These are phyloP conservation scores for Brachionus rotundiformis DNA, from an alignment of 1,140 invertebrate genomes.

Conservation along the genomic window DNA sequence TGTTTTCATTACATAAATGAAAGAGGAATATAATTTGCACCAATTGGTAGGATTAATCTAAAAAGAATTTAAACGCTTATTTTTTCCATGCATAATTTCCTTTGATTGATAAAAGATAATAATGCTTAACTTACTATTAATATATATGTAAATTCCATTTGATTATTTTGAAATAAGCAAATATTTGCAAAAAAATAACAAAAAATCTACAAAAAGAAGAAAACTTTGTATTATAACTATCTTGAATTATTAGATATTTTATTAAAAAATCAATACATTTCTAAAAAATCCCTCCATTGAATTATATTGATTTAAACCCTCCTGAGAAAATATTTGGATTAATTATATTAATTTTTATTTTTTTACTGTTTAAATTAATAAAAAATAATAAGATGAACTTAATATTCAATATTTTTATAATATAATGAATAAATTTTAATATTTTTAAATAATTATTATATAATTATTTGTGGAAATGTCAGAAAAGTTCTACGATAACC, in stretches of 20 bases:
- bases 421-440: no score
- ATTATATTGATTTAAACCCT: background rate
- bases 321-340: background rate
- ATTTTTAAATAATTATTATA: no score
- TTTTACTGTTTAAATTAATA: no score
- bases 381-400: no score
- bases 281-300: background rate
- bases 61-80: background rate
- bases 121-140: slow-evolving; percentile 43
- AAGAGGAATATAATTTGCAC: background rate
- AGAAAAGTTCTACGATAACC: no score
- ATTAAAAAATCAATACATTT: background rate
- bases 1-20: background rate
- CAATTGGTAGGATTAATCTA: background rate
- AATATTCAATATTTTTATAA: no score
- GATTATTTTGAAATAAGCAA: background rate
- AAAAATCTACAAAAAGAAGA: background rate
- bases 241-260: background rate
- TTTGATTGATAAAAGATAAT: background rate
- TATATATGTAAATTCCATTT: slow-evolving; percentile 40
- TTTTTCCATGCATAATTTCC: slow-evolving; percentile 28
- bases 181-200: background rate
- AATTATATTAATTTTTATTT: background rate
- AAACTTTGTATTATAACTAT: background rate
- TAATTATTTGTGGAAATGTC: no score